These are phyloP conservation scores for Lepidurus arcticus DNA, from an alignment of 1,140 invertebrate genomes.

Conservation along the genomic window DNA sequence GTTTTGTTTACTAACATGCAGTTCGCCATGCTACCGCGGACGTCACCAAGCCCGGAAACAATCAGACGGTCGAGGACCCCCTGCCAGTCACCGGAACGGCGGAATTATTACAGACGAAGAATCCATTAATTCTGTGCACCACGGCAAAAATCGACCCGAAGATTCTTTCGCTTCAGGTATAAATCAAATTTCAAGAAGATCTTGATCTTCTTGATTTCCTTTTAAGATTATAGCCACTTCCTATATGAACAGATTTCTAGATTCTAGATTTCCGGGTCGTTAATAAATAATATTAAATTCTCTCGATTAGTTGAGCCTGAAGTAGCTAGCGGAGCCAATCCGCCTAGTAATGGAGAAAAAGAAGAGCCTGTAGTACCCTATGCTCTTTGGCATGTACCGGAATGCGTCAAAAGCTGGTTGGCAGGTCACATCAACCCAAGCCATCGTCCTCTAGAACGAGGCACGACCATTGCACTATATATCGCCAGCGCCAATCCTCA, in stretches of 20 bases:
- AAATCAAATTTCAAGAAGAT: not conserved
- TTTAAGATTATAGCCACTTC: no score
- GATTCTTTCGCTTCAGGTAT: not conserved
- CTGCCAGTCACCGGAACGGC: not conserved
- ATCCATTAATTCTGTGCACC: not conserved
- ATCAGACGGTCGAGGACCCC: not conserved
- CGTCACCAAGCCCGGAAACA: constrained; percentile 23
- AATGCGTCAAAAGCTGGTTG: constrained; percentile 8
- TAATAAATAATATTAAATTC: not conserved
- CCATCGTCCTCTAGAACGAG: constrained; percentile 1
- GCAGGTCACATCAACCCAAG: not conserved
- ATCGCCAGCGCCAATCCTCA: not conserved
- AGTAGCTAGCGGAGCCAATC: not conserved
- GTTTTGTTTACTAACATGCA: not conserved
- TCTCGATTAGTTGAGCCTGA: not conserved
- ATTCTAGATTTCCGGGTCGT: no score
- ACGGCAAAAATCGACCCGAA: not conserved
- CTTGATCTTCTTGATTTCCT: no score
- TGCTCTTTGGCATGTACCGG: not conserved
- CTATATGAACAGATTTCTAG: no score
- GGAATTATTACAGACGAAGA: constrained; percentile 4
- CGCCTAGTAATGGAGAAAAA: not conserved
- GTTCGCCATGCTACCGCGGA: constrained; percentile 26
- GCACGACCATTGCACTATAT: not conserved
- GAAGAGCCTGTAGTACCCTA: not conserved